These are phyloP conservation scores for Heliconius ismenius DNA, from an alignment of 2,888 invertebrate species.

Conservation along the genomic window DNA sequence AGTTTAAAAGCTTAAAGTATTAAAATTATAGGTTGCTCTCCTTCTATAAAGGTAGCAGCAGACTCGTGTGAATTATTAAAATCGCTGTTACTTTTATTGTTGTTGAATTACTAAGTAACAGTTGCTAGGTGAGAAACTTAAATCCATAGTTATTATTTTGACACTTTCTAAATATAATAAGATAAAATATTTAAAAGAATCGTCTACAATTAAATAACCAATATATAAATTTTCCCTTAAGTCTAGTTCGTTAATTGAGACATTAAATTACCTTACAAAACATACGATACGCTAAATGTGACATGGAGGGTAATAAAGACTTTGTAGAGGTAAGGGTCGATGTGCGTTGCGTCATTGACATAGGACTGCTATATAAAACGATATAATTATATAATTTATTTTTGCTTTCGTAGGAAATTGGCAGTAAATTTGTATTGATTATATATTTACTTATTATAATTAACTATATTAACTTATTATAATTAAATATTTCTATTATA, in stretches of 20 bases:
- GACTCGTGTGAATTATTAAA: neutral
- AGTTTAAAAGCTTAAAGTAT: neutral
- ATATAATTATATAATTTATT: neutral
- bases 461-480: no score
- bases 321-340: conserved; percentile 32
- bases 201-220: neutral
- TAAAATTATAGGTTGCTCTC: neutral
- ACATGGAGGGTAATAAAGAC: conserved; percentile 25
- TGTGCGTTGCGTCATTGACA: conserved; percentile 26
- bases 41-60: neutral
- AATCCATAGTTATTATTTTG: neutral
- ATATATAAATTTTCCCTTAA: neutral
- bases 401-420: conserved; percentile 22
- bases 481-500: neutral
- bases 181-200: neutral
- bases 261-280: conserved; percentile 11
- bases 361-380: conserved; percentile 9
- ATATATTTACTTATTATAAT: neutral
- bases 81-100: neutral
- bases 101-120: conserved; percentile 18
- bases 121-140: conserved; percentile 6
- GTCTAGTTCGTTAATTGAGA: conserved; percentile 2
- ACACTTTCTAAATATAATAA: neutral
- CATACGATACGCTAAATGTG: conserved; percentile 2
- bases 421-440: neutral